Evolutionary conservation across 1,140 invertebrate species (phyloP).

Genomic region (Pseudomyrmex sp.): DNA sequence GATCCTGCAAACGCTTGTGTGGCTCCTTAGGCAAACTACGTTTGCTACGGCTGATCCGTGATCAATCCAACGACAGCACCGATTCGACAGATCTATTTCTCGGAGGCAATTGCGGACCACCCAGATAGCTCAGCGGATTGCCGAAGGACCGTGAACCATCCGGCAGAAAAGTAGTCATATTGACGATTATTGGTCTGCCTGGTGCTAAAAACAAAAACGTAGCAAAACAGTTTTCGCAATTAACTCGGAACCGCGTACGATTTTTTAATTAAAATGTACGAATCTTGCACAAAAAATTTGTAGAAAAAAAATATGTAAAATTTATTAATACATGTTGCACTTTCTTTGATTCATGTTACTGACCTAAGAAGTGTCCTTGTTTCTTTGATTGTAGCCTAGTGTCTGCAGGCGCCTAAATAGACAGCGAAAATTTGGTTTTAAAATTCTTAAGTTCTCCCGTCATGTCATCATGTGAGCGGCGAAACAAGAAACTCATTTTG

Average conservation of each 20-base stretch:
- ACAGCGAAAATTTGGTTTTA: conserved; percentile 45
- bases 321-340: neutral
- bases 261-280: neutral
- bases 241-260: neutral
- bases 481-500: conserved; percentile 12
- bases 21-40: neutral
- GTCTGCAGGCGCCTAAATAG: conserved; percentile 48
- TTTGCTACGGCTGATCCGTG: neutral
- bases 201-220: conserved; percentile 67
- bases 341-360: conserved; percentile 32
- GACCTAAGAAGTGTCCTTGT: conserved; percentile 55
- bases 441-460: conserved; percentile 20
- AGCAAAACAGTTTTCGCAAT: conserved; percentile 15
- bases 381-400: conserved; percentile 45
- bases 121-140: conserved; percentile 91
- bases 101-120: conserved; percentile 86
- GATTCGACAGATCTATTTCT: conserved; percentile 88
- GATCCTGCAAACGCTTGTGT: neutral
- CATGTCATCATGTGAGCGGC: neutral
- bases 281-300: too few relatives aligned
- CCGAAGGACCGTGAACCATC: conserved; percentile 87
- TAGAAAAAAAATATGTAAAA: neutral
- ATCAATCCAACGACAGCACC: conserved; percentile 89
- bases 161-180: conserved; percentile 84
- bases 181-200: conserved; percentile 71